Conservation (phyloP, 2,888 invertebrate genomes). For the Tortrix viridana region DNA sequence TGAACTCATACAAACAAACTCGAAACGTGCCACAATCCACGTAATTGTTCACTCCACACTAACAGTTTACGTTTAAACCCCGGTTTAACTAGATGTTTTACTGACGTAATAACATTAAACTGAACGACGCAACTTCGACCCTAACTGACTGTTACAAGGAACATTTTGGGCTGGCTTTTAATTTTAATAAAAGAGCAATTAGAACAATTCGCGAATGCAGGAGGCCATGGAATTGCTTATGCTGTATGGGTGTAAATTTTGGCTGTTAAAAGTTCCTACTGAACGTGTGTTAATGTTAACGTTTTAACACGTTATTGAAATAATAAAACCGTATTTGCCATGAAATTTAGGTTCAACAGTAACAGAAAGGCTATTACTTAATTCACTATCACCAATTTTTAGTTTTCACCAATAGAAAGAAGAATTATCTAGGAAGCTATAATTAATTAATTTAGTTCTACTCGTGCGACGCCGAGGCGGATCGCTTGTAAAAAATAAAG, state of each 20-base stretch:
- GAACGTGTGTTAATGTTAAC: conserved; percentile 1
- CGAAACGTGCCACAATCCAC: conserved; percentile 5
- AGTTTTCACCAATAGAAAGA: too few species aligned
- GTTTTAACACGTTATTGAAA: background rate
- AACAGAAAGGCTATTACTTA: too few species aligned
- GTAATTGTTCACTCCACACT: conserved; percentile 28
- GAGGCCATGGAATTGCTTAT: conserved; percentile 12
- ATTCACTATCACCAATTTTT: too few species aligned
- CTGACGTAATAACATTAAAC: conserved; percentile 22
- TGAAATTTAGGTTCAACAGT: too few species aligned
- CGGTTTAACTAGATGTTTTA: conserved; percentile 27
- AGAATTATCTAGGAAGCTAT: too few species aligned
- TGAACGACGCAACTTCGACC: background rate
- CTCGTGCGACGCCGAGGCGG: too few species aligned
- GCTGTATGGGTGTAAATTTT: conserved; percentile 16
- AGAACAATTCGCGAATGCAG: conserved; percentile 27
- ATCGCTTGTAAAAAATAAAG: too few species aligned
- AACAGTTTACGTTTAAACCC: conserved; percentile 18
- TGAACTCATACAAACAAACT: conserved; percentile 10
- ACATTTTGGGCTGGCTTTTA: background rate
- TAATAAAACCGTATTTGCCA: too few species aligned
- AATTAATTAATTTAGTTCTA: too few species aligned
- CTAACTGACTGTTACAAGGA: background rate
- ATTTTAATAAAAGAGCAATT: conserved; percentile 32
- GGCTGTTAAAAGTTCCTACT: conserved; percentile 17